Conservation (phyloP, 2,113 vertebrate genomes). For the Pampusana beccarii region DNA sequence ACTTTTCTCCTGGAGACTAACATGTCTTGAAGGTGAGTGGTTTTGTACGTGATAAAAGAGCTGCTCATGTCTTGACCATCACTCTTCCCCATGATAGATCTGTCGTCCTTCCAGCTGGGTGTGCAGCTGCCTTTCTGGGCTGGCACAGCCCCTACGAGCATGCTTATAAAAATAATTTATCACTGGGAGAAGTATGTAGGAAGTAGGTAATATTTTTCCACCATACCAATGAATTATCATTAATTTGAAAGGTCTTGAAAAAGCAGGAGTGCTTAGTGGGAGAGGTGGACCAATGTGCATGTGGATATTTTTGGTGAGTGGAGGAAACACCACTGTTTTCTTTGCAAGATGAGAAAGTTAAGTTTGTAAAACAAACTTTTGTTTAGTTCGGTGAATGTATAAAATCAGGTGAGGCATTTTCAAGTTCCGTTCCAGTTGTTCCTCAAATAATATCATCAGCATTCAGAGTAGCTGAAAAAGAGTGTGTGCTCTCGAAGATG, state of each 20-base stretch:
- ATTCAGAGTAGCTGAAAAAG: neutral
- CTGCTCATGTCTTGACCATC: neutral
- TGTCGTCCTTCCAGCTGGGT: neutral
- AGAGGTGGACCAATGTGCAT: neutral
- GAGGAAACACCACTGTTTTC: neutral
- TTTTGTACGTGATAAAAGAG: neutral
- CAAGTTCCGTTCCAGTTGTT: neutral
- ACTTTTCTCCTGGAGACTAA: neutral
- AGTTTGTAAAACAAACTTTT: neutral
- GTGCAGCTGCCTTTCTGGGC: neutral
- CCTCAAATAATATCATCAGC: neutral
- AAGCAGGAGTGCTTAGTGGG: neutral
- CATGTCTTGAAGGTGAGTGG: slow-evolving; percentile 54
- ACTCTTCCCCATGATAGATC: neutral
- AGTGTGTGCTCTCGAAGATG: neutral
- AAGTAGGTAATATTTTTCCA: neutral
- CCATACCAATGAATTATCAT: neutral
- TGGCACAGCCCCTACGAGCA: neutral
- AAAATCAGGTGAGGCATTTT: neutral
- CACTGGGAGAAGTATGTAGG: neutral
- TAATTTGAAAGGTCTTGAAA: neutral
- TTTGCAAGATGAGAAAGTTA: neutral
- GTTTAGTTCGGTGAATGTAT: neutral
- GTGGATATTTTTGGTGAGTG: neutral
- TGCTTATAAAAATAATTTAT: neutral